Evolutionary conservation across 1,140 invertebrate species (phyloP).

Genomic region (Camponotus pennsylvanicus): DNA sequence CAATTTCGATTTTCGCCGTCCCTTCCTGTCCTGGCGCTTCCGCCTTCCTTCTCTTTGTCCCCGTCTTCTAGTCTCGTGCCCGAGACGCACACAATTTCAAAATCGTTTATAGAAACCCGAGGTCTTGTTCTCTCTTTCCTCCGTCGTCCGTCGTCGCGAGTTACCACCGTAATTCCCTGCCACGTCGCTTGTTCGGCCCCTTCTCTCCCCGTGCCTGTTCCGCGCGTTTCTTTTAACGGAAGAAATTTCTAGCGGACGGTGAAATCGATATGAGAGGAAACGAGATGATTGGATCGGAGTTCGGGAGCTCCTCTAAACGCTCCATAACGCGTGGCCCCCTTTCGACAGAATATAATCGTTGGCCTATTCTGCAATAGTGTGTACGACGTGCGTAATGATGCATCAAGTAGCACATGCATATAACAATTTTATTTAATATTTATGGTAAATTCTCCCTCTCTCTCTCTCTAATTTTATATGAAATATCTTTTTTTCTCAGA

Average conservation of each 20-base stretch:
- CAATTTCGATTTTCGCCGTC: constrained; percentile 57
- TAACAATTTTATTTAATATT: constrained; percentile 12
- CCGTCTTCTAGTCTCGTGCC: constrained; percentile 18
- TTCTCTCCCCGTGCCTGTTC: constrained; percentile 43
- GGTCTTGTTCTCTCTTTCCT: constrained; percentile 44
- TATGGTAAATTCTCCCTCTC: no score
- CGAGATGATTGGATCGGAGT: constrained; percentile 78
- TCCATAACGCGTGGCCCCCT: constrained; percentile 27
- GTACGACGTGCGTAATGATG: neutral
- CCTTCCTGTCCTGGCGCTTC: constrained; percentile 38
- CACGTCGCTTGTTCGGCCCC: neutral
- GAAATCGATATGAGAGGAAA: constrained; percentile 78
- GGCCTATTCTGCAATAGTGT: constrained; percentile 14
- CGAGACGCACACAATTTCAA: constrained; percentile 61
- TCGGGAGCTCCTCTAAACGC: constrained; percentile 39
- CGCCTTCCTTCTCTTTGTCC: constrained; percentile 2
- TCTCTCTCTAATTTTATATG: no score
- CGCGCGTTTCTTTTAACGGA: constrained; percentile 65
- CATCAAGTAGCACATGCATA: neutral
- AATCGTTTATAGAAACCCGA: constrained; percentile 63
- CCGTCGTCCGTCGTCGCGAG: constrained; percentile 46
- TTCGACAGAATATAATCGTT: constrained; percentile 37
- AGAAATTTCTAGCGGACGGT: constrained; percentile 67
- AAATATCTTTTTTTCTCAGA: no score
- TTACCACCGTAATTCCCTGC: constrained; percentile 48